Conservation (phyloP, 2,797 vertebrate genomes). For the Siniperca undulata region DNA sequence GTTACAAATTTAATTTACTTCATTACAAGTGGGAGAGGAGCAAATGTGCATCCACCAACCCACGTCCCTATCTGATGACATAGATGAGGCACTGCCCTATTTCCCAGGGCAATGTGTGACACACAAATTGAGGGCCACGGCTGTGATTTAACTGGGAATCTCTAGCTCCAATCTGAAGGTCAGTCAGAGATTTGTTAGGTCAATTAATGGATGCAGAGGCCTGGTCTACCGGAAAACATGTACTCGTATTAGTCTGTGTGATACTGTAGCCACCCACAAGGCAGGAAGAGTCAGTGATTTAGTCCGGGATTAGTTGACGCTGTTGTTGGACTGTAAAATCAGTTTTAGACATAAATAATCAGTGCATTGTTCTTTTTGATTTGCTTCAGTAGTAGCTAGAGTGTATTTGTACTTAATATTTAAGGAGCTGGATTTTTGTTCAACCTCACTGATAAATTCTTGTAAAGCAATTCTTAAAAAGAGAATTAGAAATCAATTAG, state of each 20-base stretch:
- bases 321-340: not conserved
- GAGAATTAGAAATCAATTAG: not conserved
- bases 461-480: constrained; percentile 1
- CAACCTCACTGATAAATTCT: not conserved
- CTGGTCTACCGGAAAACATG: constrained; percentile 41
- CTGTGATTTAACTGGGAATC: constrained; percentile 67
- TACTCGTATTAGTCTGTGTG: not conserved
- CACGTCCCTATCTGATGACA: constrained; percentile 67
- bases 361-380: not conserved
- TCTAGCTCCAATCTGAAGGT: constrained; percentile 67
- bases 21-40: constrained; percentile 54
- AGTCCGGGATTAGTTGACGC: not conserved
- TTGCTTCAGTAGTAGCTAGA: not conserved
- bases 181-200: constrained; percentile 56
- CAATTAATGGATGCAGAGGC: constrained; percentile 47
- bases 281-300: constrained; percentile 15
- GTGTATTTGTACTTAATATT: not conserved
- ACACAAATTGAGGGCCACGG: constrained; percentile 67
- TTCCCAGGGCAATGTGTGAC: constrained; percentile 77
- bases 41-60: constrained; percentile 61
- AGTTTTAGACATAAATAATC: not conserved
- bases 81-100: constrained; percentile 71
- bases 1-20: constrained; percentile 63
- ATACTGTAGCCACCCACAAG: constrained; percentile 14
- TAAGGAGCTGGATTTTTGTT: not conserved